Evolutionary conservation across 2,888 invertebrate species (phyloP), one percentile per base, ranked within the genome.

Genomic region (Machimus atricapillus): DNA sequence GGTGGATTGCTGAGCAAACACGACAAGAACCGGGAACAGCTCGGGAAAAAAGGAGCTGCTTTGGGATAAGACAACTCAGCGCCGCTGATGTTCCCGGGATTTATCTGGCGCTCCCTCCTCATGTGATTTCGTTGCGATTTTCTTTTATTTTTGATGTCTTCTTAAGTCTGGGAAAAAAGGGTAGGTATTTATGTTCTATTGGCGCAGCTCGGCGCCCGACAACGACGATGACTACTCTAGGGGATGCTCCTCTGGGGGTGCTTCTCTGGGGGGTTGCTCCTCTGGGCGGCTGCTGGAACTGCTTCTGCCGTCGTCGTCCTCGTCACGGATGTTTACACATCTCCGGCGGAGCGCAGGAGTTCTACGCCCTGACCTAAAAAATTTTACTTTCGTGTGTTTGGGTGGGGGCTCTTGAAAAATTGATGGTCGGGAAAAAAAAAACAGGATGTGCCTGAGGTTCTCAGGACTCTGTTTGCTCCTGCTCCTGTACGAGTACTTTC

Each of bases 41-140:
- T 79, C 79, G 31, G 16, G 40, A 40, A 56, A 52, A 52, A 31
- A 4, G 66, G 66, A 23, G 27, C 23, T 27, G 23, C 66, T 9
- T n/a, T 12, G 19, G 79, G 31, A 79, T 79, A 79, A 46, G 52
- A 79, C 27, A 46, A 78, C 43, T 78, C 43, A 78, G 77, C 79
- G 31, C 52, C 19, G 66, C 3, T 79, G 79, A 79, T 79, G 56
- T 23, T 52, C n/a, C 66, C 52, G 52, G 79, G 79, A 79, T 79
- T 79, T 79, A 27, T 46, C 27, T 79, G 79, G 66, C 66, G 79
- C 46, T 79, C 31, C 23, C 23, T 52, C 8, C 52, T 14, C 79
- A 79, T 52, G 79, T 79, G 79, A 79, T 79, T 79, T 46, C 31
- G 16, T 56, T 16, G 66, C 66, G 27, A 66, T 66, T 66, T 23